These are phyloP conservation scores for Stichopus horrens DNA, from an alignment of 53 echinoderm and acorn worm genomes.

Conservation along the genomic window DNA sequence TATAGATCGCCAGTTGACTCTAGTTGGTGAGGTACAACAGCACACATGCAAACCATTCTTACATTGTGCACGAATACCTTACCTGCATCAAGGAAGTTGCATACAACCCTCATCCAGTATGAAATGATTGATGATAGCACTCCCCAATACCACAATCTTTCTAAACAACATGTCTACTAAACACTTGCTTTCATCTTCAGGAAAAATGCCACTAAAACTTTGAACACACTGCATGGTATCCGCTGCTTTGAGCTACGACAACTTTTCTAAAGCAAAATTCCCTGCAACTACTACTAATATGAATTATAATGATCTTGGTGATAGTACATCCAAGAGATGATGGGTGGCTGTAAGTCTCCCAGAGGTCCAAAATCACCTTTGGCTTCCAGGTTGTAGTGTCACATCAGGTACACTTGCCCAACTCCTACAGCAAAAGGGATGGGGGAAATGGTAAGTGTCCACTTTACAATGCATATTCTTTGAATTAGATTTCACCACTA, in stretches of 20 bases:
- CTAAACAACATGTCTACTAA: too few species aligned
- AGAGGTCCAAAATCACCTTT: constrained; percentile 47
- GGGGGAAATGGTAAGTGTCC: constrained; percentile 41
- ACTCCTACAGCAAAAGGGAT: constrained; percentile 57
- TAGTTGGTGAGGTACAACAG: too few species aligned
- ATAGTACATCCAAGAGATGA: constrained; percentile 37
- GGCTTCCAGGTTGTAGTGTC: constrained; percentile 40
- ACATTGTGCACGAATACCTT: background rate
- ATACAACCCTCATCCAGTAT: constrained; percentile 4
- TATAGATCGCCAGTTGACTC: background rate
- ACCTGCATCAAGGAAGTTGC: background rate
- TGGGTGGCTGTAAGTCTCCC: constrained; percentile 31
- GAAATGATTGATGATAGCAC: background rate
- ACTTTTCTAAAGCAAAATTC: too few species aligned
- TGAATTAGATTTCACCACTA: background rate
- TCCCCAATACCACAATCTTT: too few species aligned
- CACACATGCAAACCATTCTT: too few species aligned
- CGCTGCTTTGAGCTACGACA: too few species aligned
- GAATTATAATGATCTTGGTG: constrained; percentile 24
- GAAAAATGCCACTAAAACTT: too few species aligned
- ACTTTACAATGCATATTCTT: background rate
- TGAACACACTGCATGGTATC: too few species aligned
- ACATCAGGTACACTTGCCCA: constrained; percentile 45
- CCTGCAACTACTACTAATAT: too few species aligned
- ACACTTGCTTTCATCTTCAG: too few species aligned